A percentile compares a stretch with the other conserved stretches of the same genome.
Evolutionary conservation across 2,888 invertebrate species (phyloP).

Genomic region (Macaria notata): DNA sequence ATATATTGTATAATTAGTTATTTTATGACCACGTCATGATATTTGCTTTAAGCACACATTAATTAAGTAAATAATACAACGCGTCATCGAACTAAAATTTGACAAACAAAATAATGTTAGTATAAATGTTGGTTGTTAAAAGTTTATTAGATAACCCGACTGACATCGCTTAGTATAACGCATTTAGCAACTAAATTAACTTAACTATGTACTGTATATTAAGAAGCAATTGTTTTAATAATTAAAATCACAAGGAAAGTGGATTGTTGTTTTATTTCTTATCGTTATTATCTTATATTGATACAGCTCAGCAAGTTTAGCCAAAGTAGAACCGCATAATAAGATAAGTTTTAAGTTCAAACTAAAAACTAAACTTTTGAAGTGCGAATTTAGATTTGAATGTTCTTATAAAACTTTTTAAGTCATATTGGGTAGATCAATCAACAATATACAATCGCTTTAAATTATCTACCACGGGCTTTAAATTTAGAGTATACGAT

Average conservation of each 20-base stretch:
- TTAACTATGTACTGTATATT: slow-evolving; percentile 34
- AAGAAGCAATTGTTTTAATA: slow-evolving; percentile 53
- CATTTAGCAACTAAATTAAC: slow-evolving; percentile 3
- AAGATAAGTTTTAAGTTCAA: too few relatives aligned
- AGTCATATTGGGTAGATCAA: too few relatives aligned
- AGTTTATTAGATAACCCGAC: slow-evolving; percentile 55
- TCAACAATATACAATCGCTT: too few relatives aligned
- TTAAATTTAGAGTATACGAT: too few relatives aligned
- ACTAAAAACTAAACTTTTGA: too few relatives aligned
- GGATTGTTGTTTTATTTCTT: slow-evolving; percentile 11
- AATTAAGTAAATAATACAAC: background rate
- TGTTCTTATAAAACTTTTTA: too few relatives aligned
- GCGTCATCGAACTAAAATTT: slow-evolving; percentile 7
- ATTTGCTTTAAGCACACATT: background rate
- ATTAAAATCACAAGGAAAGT: slow-evolving; percentile 37
- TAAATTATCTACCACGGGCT: too few relatives aligned
- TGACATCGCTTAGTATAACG: slow-evolving; percentile 53
- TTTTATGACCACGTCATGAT: too few relatives aligned
- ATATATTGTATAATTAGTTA: too few relatives aligned
- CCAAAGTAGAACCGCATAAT: too few relatives aligned
- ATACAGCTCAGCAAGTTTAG: background rate
- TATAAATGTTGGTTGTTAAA: slow-evolving; percentile 52
- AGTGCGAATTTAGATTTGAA: too few relatives aligned
- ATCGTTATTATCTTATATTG: background rate
- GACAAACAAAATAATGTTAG: background rate